Evolutionary conservation across 2,797 vertebrate species (phyloP).

Genomic region (Gobionotothen gibberifrons): DNA sequence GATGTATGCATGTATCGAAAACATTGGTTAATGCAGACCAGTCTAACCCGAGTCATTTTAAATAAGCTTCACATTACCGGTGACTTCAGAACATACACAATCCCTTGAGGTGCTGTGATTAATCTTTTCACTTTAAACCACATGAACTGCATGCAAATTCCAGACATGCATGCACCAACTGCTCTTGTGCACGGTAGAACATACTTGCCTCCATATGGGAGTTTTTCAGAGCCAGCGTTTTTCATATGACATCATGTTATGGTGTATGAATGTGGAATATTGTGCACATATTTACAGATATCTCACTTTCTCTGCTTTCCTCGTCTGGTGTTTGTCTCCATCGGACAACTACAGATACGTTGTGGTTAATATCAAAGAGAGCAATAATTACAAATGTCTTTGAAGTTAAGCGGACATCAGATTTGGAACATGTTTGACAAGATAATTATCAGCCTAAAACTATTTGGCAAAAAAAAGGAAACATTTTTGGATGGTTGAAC

Average conservation of each 20-base stretch:
- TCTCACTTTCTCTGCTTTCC: background rate
- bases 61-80: constrained; percentile 68
- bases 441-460: background rate
- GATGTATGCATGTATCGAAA: constrained; percentile 51
- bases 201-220: constrained; percentile 22
- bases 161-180: constrained; percentile 59
- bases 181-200: constrained; percentile 18
- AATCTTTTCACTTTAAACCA: constrained; percentile 72
- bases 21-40: constrained; percentile 59
- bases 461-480: background rate
- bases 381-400: too few species aligned
- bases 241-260: constrained; percentile 17
- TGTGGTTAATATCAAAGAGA: background rate
- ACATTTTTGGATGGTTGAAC: too few species aligned
- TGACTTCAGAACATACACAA: constrained; percentile 60
- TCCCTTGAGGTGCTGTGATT: constrained; percentile 68
- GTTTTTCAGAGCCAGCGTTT: constrained; percentile 27
- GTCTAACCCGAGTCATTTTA: constrained; percentile 54
- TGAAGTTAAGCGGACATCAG: too few species aligned
- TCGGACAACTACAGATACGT: background rate
- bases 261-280: background rate
- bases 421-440: background rate
- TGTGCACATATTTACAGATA: constrained; percentile 2
- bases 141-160: constrained; percentile 67
- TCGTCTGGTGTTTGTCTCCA: background rate